A percentile compares a stretch with the other conserved stretches of the same genome.
Conservation (phyloP, 2,888 invertebrate species). For the Chelonus formosanus region DNA sequence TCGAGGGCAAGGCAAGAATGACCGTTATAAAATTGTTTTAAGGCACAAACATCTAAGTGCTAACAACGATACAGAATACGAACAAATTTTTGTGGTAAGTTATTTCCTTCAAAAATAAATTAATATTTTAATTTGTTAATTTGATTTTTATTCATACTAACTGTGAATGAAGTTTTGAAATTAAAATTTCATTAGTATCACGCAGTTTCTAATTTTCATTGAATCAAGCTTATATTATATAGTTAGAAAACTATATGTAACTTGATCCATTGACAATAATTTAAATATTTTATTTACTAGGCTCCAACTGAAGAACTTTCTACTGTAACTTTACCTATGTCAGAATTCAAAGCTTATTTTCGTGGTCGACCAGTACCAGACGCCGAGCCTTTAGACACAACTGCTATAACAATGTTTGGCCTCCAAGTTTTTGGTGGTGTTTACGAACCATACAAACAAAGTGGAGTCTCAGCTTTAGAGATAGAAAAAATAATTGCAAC, state of each 20-base stretch:
- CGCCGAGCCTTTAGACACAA: constrained; percentile 69
- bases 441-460: constrained; percentile 71
- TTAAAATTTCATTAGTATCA: too few relatives aligned
- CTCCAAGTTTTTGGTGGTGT: constrained; percentile 75
- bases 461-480: constrained; percentile 72
- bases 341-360: constrained; percentile 72
- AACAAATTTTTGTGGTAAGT: constrained; percentile 66
- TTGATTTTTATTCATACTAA: too few relatives aligned
- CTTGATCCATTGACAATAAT: too few relatives aligned
- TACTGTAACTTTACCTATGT: constrained; percentile 67
- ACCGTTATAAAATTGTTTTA: constrained; percentile 71
- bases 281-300: too few relatives aligned
- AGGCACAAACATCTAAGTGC: constrained; percentile 69
- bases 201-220: background rate
- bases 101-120: too few relatives aligned
- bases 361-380: constrained; percentile 70
- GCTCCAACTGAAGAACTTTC: constrained; percentile 64
- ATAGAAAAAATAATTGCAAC: constrained; percentile 70
- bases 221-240: too few relatives aligned
- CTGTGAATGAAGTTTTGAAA: too few relatives aligned
- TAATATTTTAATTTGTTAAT: too few relatives aligned
- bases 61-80: constrained; percentile 71
- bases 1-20: constrained; percentile 70
- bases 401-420: constrained; percentile 71
- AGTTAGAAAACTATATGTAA: too few relatives aligned